A percentile compares a stretch with the other conserved stretches of the same genome.
These are phyloP conservation scores for Chondrilla cf. caribensis DNA, from an alignment of 37 sponge, comb jelly and placozoan genomes.

Conservation along the genomic window DNA sequence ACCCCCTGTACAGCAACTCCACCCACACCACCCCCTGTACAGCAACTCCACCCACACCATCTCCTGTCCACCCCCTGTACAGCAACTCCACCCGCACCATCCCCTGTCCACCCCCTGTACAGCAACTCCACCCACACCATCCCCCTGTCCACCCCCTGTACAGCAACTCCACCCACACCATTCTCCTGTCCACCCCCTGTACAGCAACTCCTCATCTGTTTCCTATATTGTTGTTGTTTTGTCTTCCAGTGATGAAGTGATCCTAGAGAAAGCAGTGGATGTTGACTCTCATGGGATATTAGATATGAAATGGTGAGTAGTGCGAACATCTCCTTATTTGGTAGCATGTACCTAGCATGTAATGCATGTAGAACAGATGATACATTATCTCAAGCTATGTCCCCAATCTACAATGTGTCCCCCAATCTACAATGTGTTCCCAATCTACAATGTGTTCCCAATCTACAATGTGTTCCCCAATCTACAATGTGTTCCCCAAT, in stretches of 20 bases:
- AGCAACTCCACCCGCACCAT: background rate
- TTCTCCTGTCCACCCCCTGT: background rate
- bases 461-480: no score
- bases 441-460: no score
- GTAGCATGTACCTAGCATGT: no score
- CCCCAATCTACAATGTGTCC: no score
- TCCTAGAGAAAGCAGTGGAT: background rate
- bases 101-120: background rate
- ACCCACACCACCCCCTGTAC: background rate
- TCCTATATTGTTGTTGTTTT: background rate
- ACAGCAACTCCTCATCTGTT: background rate
- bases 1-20: background rate
- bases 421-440: no score
- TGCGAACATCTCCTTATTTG: no score
- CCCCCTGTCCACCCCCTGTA: background rate
- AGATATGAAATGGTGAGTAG: constrained; percentile 17
- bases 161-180: background rate
- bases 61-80: background rate
- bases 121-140: background rate
- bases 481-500: no score
- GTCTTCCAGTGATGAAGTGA: background rate
- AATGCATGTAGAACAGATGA: no score
- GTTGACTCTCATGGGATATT: constrained; percentile 8
- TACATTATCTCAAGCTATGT: no score
- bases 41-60: background rate